Percentiles rank a stretch among this genome's conserved stretches.
phyloP scores from a whole-genome alignment of 2,113 vertebrate species.

The Ptilorrhoa leucosticta region DNA sequence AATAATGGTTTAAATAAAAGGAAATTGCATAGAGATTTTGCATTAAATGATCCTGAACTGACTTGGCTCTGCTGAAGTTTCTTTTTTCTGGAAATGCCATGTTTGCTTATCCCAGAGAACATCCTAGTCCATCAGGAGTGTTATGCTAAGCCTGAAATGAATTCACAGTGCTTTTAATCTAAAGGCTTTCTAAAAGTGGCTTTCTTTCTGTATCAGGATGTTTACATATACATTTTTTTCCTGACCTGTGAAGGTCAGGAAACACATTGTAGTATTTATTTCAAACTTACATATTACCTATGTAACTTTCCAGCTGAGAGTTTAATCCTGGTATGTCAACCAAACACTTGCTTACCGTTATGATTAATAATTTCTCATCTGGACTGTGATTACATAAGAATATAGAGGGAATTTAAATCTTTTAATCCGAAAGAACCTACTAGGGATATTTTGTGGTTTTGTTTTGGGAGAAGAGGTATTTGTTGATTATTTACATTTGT shows the following conservation, averaged over 20 bases:
- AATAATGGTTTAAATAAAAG: conserved; percentile 86
- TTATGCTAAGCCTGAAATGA: background rate
- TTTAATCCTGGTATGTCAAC: background rate
- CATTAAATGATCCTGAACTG: conserved; percentile 68
- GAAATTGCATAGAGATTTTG: conserved; percentile 76
- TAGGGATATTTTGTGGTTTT: background rate
- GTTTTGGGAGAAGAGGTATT: background rate
- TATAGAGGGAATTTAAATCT: background rate
- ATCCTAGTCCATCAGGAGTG: background rate
- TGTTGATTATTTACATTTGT: background rate
- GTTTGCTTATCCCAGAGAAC: background rate
- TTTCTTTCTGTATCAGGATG: background rate
- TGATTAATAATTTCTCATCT: background rate
- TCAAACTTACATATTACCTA: background rate
- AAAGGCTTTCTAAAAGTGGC: background rate
- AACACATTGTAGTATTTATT: background rate
- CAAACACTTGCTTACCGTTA: background rate
- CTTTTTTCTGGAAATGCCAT: background rate
- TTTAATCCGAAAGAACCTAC: background rate
- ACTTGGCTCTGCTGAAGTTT: conserved; percentile 27
- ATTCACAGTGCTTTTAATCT: background rate
- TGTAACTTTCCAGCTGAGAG: background rate
- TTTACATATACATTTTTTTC: background rate
- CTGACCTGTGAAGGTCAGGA: background rate
- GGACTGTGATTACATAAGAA: background rate